phyloP scores from a whole-genome alignment of 2,797 vertebrate species.

The Rhyacichthys aspro region DNA sequence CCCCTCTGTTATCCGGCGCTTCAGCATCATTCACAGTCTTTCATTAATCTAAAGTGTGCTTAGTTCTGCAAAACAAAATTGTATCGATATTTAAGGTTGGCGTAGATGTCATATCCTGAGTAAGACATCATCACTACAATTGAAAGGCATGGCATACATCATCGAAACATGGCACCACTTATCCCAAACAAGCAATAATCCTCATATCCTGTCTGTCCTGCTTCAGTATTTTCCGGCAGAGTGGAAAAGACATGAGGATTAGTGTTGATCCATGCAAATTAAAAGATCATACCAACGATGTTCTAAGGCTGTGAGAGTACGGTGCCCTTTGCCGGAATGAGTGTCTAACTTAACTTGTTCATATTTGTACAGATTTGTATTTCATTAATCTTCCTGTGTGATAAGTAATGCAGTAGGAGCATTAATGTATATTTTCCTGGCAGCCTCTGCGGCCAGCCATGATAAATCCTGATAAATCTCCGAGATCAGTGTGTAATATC shows the following conservation, averaged over 20 bases:
- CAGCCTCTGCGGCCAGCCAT: neutral
- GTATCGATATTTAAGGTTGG: too few species aligned
- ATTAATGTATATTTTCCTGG: slow-evolving; percentile 6
- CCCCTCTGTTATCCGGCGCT: neutral
- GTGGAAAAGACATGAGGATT: slow-evolving; percentile 67
- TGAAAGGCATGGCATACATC: slow-evolving; percentile 6
- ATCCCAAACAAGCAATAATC: slow-evolving; percentile 47
- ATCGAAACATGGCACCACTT: slow-evolving; percentile 29
- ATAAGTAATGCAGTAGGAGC: neutral
- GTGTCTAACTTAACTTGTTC: slow-evolving; percentile 22
- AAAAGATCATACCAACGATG: slow-evolving; percentile 66
- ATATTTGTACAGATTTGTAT: slow-evolving; percentile 14
- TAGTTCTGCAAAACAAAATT: too few species aligned
- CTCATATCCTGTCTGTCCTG: slow-evolving; percentile 38
- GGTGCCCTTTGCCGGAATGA: slow-evolving; percentile 49
- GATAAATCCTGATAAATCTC: slow-evolving; percentile 31
- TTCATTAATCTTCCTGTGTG: slow-evolving; percentile 4
- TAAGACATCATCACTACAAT: neutral
- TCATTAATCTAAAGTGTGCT: too few species aligned
- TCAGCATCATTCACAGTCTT: neutral
- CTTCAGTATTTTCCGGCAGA: slow-evolving; percentile 53
- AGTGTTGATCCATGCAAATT: slow-evolving; percentile 71
- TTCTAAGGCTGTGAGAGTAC: slow-evolving; percentile 50
- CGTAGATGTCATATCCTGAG: neutral
- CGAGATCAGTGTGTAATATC: slow-evolving; percentile 22